Conservation (phyloP, 2,888 invertebrate species). For the Drosophila testacea region DNA sequence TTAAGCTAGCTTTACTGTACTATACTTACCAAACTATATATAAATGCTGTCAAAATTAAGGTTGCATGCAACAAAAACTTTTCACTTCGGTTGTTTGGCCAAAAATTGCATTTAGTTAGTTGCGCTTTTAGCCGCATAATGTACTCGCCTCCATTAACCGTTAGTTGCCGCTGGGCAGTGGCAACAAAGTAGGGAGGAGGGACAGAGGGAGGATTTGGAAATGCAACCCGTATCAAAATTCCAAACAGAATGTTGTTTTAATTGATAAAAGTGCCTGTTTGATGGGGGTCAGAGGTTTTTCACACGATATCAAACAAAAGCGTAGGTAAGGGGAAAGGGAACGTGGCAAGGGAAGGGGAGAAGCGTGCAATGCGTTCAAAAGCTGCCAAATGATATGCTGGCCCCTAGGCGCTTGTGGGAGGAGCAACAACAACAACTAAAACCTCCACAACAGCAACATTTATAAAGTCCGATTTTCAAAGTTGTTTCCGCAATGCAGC, state of each 20-base stretch:
- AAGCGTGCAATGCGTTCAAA: slow-evolving; percentile 9
- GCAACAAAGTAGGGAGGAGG: not conserved
- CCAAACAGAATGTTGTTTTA: slow-evolving; percentile 56
- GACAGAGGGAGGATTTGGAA: not conserved
- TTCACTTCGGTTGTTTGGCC: slow-evolving; percentile 10
- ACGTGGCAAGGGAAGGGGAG: not conserved
- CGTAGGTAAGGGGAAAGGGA: no score
- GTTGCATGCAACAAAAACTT: slow-evolving; percentile 39
- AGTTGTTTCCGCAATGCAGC: slow-evolving; percentile 41
- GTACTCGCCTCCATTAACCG: slow-evolving; percentile 40
- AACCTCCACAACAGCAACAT: not conserved
- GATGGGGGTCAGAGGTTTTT: slow-evolving; percentile 42
- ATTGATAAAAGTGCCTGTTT: slow-evolving; percentile 61
- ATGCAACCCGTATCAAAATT: slow-evolving; percentile 42
- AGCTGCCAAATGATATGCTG: slow-evolving; percentile 52
- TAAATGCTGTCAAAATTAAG: slow-evolving; percentile 10
- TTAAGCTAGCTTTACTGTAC: slow-evolving; percentile 3
- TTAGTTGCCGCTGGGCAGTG: slow-evolving; percentile 41
- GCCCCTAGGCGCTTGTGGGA: slow-evolving; percentile 28
- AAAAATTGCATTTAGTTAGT: slow-evolving; percentile 43
- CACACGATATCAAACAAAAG: slow-evolving; percentile 37
- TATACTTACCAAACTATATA: not conserved
- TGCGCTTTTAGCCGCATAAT: slow-evolving; percentile 53
- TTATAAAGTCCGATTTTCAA: slow-evolving; percentile 39
- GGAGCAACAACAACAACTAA: slow-evolving; percentile 17